A percentile compares a stretch with the other conserved stretches of the same genome.
These are phyloP conservation scores for Spodoptera frugiperda DNA, from an alignment of 1,140 invertebrate species.

Conservation along the genomic window DNA sequence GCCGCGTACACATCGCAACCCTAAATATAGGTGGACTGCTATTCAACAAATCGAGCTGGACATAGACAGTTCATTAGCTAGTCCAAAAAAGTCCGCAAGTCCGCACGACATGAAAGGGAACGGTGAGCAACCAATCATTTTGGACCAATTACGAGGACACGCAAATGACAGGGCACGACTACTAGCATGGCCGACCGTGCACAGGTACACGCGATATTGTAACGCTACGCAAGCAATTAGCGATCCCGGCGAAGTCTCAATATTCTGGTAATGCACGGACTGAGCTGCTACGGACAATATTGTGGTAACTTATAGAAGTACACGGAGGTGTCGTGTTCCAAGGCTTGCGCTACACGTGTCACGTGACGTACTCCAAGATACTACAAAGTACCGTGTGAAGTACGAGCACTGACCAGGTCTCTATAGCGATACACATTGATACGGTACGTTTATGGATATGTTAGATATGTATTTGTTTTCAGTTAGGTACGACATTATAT, in stretches of 20 bases:
- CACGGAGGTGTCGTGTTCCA: too few relatives aligned
- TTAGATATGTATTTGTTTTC: too few relatives aligned
- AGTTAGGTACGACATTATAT: too few relatives aligned
- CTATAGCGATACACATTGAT: too few relatives aligned
- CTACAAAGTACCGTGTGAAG: too few relatives aligned
- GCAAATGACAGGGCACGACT: constrained; percentile 17
- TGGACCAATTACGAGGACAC: constrained; percentile 28
- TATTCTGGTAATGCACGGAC: background rate
- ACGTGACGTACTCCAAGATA: too few relatives aligned
- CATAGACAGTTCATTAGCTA: constrained; percentile 34
- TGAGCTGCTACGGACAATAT: background rate
- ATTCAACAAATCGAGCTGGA: constrained; percentile 4
- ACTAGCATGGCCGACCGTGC: background rate
- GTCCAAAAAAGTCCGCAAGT: constrained; percentile 34
- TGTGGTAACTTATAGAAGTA: background rate
- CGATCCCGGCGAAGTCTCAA: background rate
- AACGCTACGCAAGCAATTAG: constrained; percentile 10
- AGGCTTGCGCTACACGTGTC: too few relatives aligned
- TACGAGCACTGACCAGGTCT: too few relatives aligned
- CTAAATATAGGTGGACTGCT: constrained; percentile 26
- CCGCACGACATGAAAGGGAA: constrained; percentile 2
- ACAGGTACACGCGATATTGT: background rate
- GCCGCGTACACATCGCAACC: constrained; percentile 8
- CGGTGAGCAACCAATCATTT: constrained; percentile 24
- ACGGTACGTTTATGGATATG: too few relatives aligned